phyloP scores from a whole-genome alignment of 2,797 vertebrate genomes.

The Hippocampus kuda region DNA sequence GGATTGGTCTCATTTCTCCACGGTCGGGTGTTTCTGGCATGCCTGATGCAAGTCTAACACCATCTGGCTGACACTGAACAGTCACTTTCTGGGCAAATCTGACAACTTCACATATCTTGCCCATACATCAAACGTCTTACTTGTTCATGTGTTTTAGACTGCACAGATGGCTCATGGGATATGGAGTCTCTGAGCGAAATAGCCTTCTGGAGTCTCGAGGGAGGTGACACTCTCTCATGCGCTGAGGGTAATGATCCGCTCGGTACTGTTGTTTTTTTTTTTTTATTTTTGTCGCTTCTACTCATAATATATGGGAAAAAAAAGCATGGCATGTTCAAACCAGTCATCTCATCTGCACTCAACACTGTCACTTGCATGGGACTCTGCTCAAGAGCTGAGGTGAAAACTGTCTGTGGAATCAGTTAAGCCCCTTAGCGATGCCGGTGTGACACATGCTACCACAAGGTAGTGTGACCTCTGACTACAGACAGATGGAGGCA shows the following conservation, averaged over 20 bases:
- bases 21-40: not conserved
- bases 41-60: not conserved
- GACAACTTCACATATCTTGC: not conserved
- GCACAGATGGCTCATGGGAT: conserved; percentile 64
- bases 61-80: not conserved
- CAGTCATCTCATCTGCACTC: conserved; percentile 35
- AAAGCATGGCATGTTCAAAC: conserved; percentile 48
- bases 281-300: conserved; percentile 27
- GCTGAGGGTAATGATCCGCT: conserved; percentile 51
- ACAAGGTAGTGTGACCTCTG: conserved; percentile 44
- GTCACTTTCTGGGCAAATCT: conserved; percentile 1
- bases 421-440: conserved; percentile 54
- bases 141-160: conserved; percentile 63
- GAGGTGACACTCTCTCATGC: conserved; percentile 65
- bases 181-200: conserved; percentile 70
- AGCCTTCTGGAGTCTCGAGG: conserved; percentile 75
- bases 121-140: conserved; percentile 25
- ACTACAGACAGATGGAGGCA: conserved; percentile 57
- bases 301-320: conserved; percentile 29
- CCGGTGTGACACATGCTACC: conserved; percentile 43
- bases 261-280: conserved; percentile 20
- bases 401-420: conserved; percentile 29
- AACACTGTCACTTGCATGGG: conserved; percentile 17
- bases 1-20: not conserved
- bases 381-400: conserved; percentile 19